These are phyloP conservation scores for Conus canariensis DNA, from an alignment of 2,888 invertebrate genomes.

Conservation along the genomic window DNA sequence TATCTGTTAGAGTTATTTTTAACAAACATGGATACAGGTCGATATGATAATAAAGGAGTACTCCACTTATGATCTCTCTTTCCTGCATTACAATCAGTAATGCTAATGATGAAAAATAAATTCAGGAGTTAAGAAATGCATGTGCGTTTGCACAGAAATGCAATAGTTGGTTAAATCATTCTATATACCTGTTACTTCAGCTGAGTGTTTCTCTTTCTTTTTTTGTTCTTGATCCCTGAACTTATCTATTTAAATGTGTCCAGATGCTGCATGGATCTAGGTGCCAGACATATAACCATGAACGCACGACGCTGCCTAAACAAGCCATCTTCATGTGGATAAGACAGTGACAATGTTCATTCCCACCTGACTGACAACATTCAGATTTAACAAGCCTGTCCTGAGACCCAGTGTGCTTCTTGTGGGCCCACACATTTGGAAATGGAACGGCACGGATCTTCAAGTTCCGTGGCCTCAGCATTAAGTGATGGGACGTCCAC, in stretches of 20 bases:
- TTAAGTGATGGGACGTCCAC: slow-evolving; percentile 11
- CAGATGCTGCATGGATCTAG: slow-evolving; percentile 1
- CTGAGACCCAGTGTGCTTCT: background rate
- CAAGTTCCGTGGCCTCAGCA: slow-evolving; percentile 27
- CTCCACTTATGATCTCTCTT: too few relatives aligned
- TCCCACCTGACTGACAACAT: background rate
- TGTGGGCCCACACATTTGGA: background rate
- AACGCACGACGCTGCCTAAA: background rate
- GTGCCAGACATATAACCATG: background rate
- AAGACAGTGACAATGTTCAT: slow-evolving; percentile 2
- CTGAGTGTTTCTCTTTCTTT: background rate
- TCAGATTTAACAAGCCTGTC: background rate
- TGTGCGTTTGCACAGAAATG: too few relatives aligned
- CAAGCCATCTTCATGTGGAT: background rate
- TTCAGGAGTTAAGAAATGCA: too few relatives aligned
- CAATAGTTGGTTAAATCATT: too few relatives aligned
- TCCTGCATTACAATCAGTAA: too few relatives aligned
- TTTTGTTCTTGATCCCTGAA: too few relatives aligned
- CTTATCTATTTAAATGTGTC: background rate
- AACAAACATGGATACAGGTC: too few relatives aligned
- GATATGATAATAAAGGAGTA: too few relatives aligned
- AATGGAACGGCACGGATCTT: slow-evolving; percentile 36
- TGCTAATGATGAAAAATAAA: too few relatives aligned
- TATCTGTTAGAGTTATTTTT: too few relatives aligned
- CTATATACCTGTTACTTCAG: too few relatives aligned